These are phyloP conservation scores for Mormyrus iriodes DNA, from an alignment of 2,113 vertebrate genomes.

Conservation along the genomic window DNA sequence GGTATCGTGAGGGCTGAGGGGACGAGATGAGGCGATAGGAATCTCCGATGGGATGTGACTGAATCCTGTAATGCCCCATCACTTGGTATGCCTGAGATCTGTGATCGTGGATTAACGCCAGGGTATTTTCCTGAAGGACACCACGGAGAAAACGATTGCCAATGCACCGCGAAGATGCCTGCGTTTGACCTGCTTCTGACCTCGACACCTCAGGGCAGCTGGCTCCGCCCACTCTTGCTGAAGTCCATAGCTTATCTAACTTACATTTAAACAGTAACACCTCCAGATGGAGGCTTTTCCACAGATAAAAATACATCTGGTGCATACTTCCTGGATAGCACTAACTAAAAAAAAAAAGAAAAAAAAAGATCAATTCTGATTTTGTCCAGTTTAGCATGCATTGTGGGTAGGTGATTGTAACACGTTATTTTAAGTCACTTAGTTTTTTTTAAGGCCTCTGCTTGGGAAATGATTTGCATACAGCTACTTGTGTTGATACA, in stretches of 20 bases:
- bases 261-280: constrained; percentile 13
- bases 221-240: constrained; percentile 30
- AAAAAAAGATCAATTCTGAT: constrained; percentile 50
- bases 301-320: constrained; percentile 38
- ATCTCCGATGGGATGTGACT: constrained; percentile 36
- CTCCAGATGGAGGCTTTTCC: constrained; percentile 27
- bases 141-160: constrained; percentile 55
- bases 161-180: constrained; percentile 41
- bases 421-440: constrained; percentile 64
- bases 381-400: constrained; percentile 54
- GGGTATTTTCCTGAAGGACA: constrained; percentile 36
- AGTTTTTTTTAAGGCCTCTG: constrained; percentile 69
- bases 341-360: constrained; percentile 45
- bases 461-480: constrained; percentile 58
- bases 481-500: constrained; percentile 32
- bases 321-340: constrained; percentile 45
- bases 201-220: constrained; percentile 23
- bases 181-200: background rate
- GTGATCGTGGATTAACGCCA: background rate
- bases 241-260: constrained; percentile 29
- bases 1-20: constrained; percentile 22
- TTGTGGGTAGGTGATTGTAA: constrained; percentile 66
- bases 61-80: constrained; percentile 51
- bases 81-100: constrained; percentile 51
- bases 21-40: constrained; percentile 15